Conservation (phyloP, 2,113 vertebrate species). For the Corvus cornix region DNA sequence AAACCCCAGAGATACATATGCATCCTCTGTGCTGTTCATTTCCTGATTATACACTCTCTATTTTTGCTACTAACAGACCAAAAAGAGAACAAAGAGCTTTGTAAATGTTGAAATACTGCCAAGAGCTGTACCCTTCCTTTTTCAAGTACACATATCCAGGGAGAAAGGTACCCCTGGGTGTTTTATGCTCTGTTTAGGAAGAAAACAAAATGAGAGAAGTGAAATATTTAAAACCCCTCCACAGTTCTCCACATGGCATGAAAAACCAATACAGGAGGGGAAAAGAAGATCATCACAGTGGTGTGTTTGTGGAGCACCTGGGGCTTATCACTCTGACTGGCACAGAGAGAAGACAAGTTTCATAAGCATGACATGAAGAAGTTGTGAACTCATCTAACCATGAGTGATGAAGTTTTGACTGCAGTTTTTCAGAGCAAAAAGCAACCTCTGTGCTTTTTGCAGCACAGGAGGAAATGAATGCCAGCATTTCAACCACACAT, state of each 20-base stretch:
- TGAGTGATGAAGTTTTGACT: neutral
- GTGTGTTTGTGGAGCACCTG: neutral
- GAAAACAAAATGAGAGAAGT: neutral
- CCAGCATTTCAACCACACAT: neutral
- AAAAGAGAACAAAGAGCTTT: neutral
- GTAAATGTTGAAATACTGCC: neutral
- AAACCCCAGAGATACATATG: neutral
- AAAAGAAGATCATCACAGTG: neutral
- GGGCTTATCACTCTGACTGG: neutral
- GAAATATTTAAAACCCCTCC: neutral
- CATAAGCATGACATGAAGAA: neutral
- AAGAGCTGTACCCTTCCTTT: neutral
- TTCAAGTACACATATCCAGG: neutral
- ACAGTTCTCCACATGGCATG: neutral
- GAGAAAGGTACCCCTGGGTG: neutral
- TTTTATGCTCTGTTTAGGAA: neutral
- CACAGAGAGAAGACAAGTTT: neutral
- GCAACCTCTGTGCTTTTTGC: neutral
- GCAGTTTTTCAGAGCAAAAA: neutral
- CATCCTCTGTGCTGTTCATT: neutral
- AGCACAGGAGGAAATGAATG: accelerated
- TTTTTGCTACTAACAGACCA: neutral
- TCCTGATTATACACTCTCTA: neutral
- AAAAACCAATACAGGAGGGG: neutral
- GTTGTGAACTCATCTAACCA: accelerated